A percentile compares a stretch with the other conserved stretches of the same genome.
phyloP scores from a whole-genome alignment of 2,888 invertebrate genomes.

The Caenorhabditis panamensis region DNA sequence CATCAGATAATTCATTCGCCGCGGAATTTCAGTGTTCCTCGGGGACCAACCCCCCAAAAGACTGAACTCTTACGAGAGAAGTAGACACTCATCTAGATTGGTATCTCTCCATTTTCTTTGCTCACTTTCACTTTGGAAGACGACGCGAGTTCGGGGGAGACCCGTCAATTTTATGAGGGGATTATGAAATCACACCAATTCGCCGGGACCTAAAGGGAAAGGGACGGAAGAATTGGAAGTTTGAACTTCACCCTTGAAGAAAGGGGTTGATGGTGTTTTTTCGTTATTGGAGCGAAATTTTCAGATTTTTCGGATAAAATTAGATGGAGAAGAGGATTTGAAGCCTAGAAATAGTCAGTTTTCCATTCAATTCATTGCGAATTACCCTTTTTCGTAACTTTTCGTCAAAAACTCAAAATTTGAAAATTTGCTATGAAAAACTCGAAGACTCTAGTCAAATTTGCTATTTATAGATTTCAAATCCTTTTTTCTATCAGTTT shows the following conservation, averaged over 20 bases:
- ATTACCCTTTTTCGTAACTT: too few species aligned
- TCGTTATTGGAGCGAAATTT: too few species aligned
- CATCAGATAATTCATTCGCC: conserved; percentile 48
- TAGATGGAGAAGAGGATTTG: too few species aligned
- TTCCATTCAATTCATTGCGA: too few species aligned
- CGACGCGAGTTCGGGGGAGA: not conserved
- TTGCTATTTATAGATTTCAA: too few species aligned
- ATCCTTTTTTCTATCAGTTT: too few species aligned
- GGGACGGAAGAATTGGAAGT: not conserved
- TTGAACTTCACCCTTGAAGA: conserved; percentile 1
- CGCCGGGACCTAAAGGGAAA: too few species aligned
- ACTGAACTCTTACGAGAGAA: conserved; percentile 5
- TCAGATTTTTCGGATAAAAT: too few species aligned
- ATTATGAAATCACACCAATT: conserved; percentile 54
- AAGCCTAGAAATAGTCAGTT: too few species aligned
- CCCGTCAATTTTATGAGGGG: conserved; percentile 54
- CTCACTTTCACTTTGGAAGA: conserved; percentile 37
- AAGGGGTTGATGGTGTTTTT: not conserved
- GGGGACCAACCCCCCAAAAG: conserved; percentile 10
- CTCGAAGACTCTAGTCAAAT: too few species aligned
- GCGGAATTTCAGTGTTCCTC: conserved; percentile 39
- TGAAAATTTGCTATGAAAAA: too few species aligned
- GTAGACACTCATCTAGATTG: conserved; percentile 55
- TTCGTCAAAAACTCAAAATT: too few species aligned
- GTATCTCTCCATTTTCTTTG: conserved; percentile 43